These are phyloP conservation scores for Maconellicoccus hirsutus DNA, from an alignment of 1,140 invertebrate species.

Conservation along the genomic window DNA sequence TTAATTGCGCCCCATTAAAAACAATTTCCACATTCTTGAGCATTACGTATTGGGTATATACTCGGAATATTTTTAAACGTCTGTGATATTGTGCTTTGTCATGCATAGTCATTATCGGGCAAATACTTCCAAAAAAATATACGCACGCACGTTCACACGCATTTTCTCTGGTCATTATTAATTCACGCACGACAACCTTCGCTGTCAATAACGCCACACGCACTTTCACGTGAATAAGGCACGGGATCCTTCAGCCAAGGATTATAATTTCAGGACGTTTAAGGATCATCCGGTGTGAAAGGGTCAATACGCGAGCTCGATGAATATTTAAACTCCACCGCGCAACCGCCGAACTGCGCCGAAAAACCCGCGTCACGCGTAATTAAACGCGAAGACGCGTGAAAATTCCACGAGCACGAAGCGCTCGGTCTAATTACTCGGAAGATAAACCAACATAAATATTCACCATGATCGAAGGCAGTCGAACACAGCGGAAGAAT, in stretches of 20 bases:
- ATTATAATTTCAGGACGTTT: neutral
- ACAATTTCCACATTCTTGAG: slow-evolving; percentile 14
- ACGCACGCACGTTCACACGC: slow-evolving; percentile 21
- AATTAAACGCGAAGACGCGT: neutral
- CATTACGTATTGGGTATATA: neutral
- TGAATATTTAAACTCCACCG: neutral
- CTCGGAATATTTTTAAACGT: slow-evolving; percentile 15
- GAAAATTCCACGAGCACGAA: neutral
- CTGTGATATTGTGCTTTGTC: slow-evolving; percentile 18
- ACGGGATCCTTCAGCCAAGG: neutral
- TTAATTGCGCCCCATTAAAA: slow-evolving; percentile 6
- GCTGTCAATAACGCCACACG: slow-evolving; percentile 19
- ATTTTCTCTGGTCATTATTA: slow-evolving; percentile 19
- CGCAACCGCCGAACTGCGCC: too few relatives aligned
- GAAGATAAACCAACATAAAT: slow-evolving; percentile 13
- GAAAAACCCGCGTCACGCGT: neutral
- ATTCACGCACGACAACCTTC: slow-evolving; percentile 19
- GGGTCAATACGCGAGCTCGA: neutral
- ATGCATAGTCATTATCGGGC: slow-evolving; percentile 17
- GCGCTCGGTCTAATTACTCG: neutral
- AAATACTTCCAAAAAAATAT: slow-evolving; percentile 1
- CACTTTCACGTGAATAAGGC: slow-evolving; percentile 11
- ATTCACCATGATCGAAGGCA: neutral
- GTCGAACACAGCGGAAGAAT: slow-evolving; percentile 9
- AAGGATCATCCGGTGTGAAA: neutral